These are phyloP conservation scores for Contarinia nasturtii DNA, from an alignment of 1,140 invertebrate genomes.

Conservation along the genomic window DNA sequence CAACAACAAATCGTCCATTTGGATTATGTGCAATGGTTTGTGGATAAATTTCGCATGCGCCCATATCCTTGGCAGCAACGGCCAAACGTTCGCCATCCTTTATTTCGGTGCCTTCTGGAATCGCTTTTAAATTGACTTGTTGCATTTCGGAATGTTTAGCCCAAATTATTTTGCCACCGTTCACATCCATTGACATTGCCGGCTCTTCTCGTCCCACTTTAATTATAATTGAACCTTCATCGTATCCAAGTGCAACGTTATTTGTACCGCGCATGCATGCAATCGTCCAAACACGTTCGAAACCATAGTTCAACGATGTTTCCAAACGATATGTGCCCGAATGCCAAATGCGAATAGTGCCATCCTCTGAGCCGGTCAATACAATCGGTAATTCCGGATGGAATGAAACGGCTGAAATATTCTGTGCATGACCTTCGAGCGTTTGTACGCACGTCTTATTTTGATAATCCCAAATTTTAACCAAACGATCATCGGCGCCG, in stretches of 20 bases:
- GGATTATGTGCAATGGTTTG: slow-evolving; percentile 97
- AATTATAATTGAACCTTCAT: slow-evolving; percentile 95
- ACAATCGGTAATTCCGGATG: slow-evolving; percentile 97
- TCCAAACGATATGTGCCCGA: slow-evolving; percentile 93
- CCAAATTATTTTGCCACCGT: slow-evolving; percentile 97
- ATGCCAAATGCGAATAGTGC: slow-evolving; percentile 92
- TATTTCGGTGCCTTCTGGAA: slow-evolving; percentile 50
- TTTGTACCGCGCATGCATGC: slow-evolving; percentile 89
- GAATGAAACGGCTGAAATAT: slow-evolving; percentile 83
- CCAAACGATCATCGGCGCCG: slow-evolving; percentile 89
- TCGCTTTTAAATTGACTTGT: slow-evolving; percentile 84
- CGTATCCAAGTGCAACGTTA: slow-evolving; percentile 93
- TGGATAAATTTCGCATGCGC: slow-evolving; percentile 97
- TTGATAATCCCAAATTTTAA: slow-evolving; percentile 99
- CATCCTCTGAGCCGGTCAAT: slow-evolving; percentile 94
- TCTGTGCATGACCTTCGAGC: slow-evolving; percentile 89
- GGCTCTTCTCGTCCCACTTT: slow-evolving; percentile 97
- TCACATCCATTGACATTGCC: slow-evolving; percentile 96
- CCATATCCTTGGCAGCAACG: slow-evolving; percentile 94
- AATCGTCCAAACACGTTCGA: slow-evolving; percentile 96
- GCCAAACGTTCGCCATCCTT: slow-evolving; percentile 87
- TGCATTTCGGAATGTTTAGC: slow-evolving; percentile 96
- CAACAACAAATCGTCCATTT: slow-evolving; percentile 95
- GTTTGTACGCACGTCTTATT: slow-evolving; percentile 99
- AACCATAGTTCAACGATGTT: slow-evolving; percentile 92